A percentile compares a stretch with the other conserved stretches of the same genome.
Evolutionary conservation across 2,113 vertebrate genomes (phyloP).

Genomic region (Fukomys damarensis): DNA sequence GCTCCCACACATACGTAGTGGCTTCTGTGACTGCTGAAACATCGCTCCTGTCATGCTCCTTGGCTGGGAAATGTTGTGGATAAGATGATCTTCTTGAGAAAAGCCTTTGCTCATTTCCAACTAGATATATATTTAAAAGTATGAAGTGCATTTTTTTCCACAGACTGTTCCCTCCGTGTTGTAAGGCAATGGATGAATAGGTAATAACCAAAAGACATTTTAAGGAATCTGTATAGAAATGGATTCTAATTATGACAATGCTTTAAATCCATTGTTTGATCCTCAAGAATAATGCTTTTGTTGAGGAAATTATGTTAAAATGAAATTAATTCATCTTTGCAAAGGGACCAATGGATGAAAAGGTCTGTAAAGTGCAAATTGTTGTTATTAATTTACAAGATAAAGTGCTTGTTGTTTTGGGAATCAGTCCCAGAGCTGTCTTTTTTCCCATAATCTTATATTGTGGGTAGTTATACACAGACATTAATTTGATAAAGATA

Average conservation of each 20-base stretch:
- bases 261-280: conserved; percentile 14
- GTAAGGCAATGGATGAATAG: not conserved
- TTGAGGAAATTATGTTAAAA: not conserved
- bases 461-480: conserved; percentile 47
- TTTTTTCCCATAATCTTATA: not conserved
- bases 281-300: not conserved
- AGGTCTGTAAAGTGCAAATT: conserved; percentile 62
- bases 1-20: not conserved
- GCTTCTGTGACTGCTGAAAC: not conserved
- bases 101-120: not conserved
- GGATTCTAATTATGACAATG: not conserved
- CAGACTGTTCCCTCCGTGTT: not conserved
- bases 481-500: conserved; percentile 67
- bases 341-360: conserved; percentile 36
- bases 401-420: conserved; percentile 53
- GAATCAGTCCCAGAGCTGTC: conserved; percentile 21
- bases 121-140: not conserved
- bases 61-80: not conserved
- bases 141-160: not conserved
- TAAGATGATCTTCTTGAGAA: not conserved
- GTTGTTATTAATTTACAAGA: conserved; percentile 77
- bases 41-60: not conserved
- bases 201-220: not conserved
- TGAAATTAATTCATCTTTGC: conserved; percentile 50
- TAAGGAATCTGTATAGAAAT: not conserved